These are phyloP conservation scores for Hippocampus guttulatus DNA, from an alignment of 2,113 vertebrate species.

Conservation along the genomic window DNA sequence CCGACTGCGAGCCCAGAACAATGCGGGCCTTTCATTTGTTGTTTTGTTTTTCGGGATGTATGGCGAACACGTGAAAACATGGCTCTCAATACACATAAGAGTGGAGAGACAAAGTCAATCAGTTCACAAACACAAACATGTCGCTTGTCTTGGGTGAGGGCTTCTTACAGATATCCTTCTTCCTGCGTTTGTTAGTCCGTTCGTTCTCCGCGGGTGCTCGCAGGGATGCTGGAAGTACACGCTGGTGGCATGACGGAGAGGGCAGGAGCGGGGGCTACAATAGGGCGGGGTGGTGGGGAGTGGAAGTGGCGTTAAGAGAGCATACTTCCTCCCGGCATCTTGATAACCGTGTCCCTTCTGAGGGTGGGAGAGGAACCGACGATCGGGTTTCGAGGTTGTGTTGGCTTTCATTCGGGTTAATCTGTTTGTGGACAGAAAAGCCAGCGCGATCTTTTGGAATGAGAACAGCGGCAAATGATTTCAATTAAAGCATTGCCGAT, in stretches of 20 bases:
- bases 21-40: constrained; percentile 39
- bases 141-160: constrained; percentile 45
- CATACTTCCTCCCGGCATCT: constrained; percentile 50
- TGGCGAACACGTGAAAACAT: constrained; percentile 11
- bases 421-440: constrained; percentile 17
- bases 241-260: constrained; percentile 5
- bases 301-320: constrained; percentile 31
- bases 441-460: neutral
- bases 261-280: neutral
- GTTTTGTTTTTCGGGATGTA: constrained; percentile 53
- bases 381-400: constrained; percentile 17
- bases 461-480: constrained; percentile 24
- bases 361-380: constrained; percentile 46
- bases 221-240: constrained; percentile 43
- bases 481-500: neutral
- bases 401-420: constrained; percentile 42
- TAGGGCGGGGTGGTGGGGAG: neutral
- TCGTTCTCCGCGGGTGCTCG: constrained; percentile 20
- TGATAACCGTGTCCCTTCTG: constrained; percentile 56
- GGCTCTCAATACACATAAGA: constrained; percentile 28
- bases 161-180: constrained; percentile 55
- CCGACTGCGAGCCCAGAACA: constrained; percentile 22
- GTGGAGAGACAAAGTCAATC: constrained; percentile 39
- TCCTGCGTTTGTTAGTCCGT: constrained; percentile 66
- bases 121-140: constrained; percentile 27